Evolutionary conservation across 2,888 invertebrate genomes (phyloP), one percentile per base, ranked within the genome.

Genomic region (Hofmannophila pseudospretella): DNA sequence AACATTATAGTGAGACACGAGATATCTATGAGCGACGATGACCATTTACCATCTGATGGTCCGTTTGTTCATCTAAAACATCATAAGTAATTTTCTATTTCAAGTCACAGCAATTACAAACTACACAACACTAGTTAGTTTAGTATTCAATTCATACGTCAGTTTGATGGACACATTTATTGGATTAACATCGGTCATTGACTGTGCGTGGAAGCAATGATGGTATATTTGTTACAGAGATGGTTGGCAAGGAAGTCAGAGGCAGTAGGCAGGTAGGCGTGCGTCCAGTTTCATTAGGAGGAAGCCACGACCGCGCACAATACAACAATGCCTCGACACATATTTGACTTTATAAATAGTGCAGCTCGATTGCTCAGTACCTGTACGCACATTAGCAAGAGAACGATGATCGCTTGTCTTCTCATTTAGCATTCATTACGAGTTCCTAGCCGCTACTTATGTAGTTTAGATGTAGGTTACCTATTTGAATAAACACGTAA

Each of bases 331-430:
- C 68, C 58, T 53, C 60, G 66, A 67, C 72, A 65, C 48, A 43
- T 68, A 79, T 79, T 76, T 70, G 73, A 76, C 75, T 82, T 81
- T 78, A 82, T 77, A 82, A 82, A 81, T 81, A 82, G 73, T 77
- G 69, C 64, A 67, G 56, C 56, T 49, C 59, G 63, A 65, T 62
- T 66, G 58, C 57, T 56, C 58, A 57, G 52, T 56, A 54, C 52
- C 47, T 58, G 56, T 54, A 54, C 48, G 54, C 55, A 53, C 51
- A 54, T 51, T 47, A 51, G 50, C 42, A 36, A 26, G 27, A 30
- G 22, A 12, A 22, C 36, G 38, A 35, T 49, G 43, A 41, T 30
- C 19, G 30, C 28, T 14, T 14, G 27, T 27, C 27, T 11, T 11
- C 20, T 23, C n/a, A 23, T 8, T n/a, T n/a, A 16, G 5, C 16